Conservation (phyloP, 2,888 invertebrate genomes). For the Phalangium opilio region DNA sequence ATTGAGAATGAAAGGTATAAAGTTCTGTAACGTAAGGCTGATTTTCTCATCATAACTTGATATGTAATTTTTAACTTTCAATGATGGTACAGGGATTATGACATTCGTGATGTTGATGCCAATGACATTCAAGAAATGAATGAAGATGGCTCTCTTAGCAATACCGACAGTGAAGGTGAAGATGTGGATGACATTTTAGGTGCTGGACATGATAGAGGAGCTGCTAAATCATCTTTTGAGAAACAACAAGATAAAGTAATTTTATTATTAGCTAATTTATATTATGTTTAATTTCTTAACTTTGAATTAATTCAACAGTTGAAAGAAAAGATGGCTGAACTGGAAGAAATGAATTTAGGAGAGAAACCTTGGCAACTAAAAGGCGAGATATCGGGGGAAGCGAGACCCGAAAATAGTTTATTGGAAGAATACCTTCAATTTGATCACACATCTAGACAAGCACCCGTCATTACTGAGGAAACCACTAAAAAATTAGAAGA, state of each 20-base stretch:
- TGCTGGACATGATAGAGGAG: not conserved
- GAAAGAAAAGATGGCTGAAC: conserved; percentile 26
- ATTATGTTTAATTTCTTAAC: no score
- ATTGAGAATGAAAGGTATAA: conserved; percentile 11
- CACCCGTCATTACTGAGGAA: conserved; percentile 82
- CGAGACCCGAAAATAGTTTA: conserved; percentile 77
- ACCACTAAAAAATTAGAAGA: conserved; percentile 74
- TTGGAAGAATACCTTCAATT: conserved; percentile 83
- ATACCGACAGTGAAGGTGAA: conserved; percentile 24
- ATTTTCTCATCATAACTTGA: no score
- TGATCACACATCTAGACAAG: conserved; percentile 63
- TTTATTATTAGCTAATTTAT: conserved; percentile 50
- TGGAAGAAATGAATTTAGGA: conserved; percentile 40
- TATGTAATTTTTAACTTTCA: no score
- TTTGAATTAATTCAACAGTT: conserved; percentile 14
- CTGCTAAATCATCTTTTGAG: conserved; percentile 52
- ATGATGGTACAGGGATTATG: conserved; percentile 12
- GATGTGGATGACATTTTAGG: conserved; percentile 18
- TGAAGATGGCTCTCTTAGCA: conserved; percentile 23
- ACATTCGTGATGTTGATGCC: conserved; percentile 14
- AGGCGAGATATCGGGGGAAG: conserved; percentile 67
- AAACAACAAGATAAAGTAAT: conserved; percentile 52
- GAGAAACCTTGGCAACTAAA: conserved; percentile 87
- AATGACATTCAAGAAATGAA: conserved; percentile 22
- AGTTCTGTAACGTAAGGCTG: no score